Evolutionary conservation across 2,113 vertebrate genomes (phyloP).

Genomic region (Vidua chalybeata): DNA sequence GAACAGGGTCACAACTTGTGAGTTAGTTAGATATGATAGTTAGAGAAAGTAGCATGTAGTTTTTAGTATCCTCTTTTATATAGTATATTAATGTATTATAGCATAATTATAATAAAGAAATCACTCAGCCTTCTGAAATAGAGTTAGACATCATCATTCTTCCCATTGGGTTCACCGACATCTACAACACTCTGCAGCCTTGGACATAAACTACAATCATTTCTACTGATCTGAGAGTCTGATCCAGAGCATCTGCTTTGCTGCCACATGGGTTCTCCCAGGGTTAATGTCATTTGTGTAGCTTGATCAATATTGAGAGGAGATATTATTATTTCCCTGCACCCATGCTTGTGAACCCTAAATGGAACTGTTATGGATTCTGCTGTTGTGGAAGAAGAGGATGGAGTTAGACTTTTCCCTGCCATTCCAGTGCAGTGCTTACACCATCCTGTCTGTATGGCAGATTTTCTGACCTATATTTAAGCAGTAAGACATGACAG

Average conservation of each 20-base stretch:
- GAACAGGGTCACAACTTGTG: too few relatives aligned
- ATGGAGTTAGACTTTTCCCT: neutral
- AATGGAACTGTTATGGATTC: neutral
- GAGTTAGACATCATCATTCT: too few relatives aligned
- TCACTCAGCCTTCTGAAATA: too few relatives aligned
- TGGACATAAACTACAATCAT: neutral
- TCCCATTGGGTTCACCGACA: too few relatives aligned
- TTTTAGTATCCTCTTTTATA: too few relatives aligned
- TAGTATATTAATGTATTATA: too few relatives aligned
- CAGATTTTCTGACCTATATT: slow-evolving; percentile 18
- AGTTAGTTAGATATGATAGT: too few relatives aligned
- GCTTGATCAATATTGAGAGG: neutral
- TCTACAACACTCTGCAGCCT: neutral
- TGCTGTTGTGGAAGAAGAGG: neutral
- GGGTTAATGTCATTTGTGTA: neutral
- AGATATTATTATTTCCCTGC: neutral
- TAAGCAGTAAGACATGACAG: slow-evolving; percentile 35
- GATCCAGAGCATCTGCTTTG: neutral
- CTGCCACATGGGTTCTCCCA: neutral
- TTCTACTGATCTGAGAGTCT: neutral
- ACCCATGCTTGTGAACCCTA: neutral
- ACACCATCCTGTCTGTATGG: neutral
- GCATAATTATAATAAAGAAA: too few relatives aligned
- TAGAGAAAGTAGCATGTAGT: too few relatives aligned
- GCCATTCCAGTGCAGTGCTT: neutral